Evolutionary conservation across 2,113 vertebrate genomes (phyloP), one percentile per base, ranked within the genome.

Genomic region (Channa maculata): DNA sequence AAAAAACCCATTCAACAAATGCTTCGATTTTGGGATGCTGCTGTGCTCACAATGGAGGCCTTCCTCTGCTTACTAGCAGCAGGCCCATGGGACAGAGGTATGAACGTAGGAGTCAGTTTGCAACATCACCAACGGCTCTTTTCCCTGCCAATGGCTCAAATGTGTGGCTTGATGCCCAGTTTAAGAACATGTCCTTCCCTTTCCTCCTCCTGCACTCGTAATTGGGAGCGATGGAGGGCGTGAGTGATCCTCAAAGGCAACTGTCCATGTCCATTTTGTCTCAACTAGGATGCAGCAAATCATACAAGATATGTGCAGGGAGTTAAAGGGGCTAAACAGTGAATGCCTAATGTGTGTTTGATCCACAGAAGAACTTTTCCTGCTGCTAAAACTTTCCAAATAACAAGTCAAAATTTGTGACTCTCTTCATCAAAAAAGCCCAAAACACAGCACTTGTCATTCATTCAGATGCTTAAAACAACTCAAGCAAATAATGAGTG

Each of bases 111-210:
- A 79, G 71, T 87, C 72, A 46, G 65, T 77, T 83, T 61, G 58
- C 78, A 68, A 73, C 71, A 39, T 85, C 71, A 75, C 43, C 55
- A 44, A 48, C 51, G 48, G 65, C 60, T 61, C 49, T 14, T 6
- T 53, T 57, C 33, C n/a, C 71, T 77, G 84, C 82, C 86, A 79
- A 77, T 51, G 49, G 77, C 80, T 79, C 45, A 54, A 72, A 86
- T 45, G 44, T 38, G 64, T 88, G 86, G 86, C 89, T 73, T 37
- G 24, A 51, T 67, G 86, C 82, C 89, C 82, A 76, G 77, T 79
- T 43, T 70, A 77, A 70, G 78, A 78, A 64, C 60, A 65, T 12
- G 77, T 85, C 86, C 73, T 88, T 83, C 43, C 45, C 71, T 53
- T 82, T 82, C 65, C 48, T 75, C 86, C 82, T 83, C 75, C 46